phyloP scores from a whole-genome alignment of 2,888 invertebrate genomes.

The Oxytorus armatus region DNA sequence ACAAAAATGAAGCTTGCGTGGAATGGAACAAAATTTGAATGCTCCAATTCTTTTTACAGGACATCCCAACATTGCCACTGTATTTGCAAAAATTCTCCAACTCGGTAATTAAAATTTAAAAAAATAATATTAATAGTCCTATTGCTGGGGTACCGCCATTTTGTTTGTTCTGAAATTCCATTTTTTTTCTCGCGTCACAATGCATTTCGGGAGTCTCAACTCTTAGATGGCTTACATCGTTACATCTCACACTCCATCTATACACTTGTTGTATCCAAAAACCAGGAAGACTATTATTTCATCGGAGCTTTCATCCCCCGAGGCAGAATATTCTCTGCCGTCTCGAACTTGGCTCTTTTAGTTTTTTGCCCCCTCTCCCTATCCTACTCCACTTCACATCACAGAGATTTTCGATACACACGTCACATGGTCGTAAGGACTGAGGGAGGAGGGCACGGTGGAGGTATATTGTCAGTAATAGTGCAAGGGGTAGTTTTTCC shows the following conservation, averaged over 20 bases:
- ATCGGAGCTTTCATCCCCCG: slow-evolving; percentile 47
- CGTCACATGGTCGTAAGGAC: slow-evolving; percentile 13
- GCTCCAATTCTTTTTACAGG: too few relatives aligned
- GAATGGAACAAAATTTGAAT: too few relatives aligned
- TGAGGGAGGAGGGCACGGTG: background rate
- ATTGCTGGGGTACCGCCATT: too few relatives aligned
- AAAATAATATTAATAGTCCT: too few relatives aligned
- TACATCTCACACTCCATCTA: slow-evolving; percentile 31
- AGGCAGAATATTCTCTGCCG: slow-evolving; percentile 47
- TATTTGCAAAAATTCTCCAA: too few relatives aligned
- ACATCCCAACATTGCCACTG: too few relatives aligned
- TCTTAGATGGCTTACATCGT: slow-evolving; percentile 9
- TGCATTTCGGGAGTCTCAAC: background rate
- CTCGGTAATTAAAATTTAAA: too few relatives aligned
- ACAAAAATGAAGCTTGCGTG: too few relatives aligned
- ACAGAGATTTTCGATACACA: slow-evolving; percentile 57
- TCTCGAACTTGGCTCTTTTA: slow-evolving; percentile 43
- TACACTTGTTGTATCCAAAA: too few relatives aligned
- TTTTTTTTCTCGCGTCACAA: background rate
- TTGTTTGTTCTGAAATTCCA: background rate
- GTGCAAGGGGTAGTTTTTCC: slow-evolving; percentile 51
- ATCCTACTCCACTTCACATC: slow-evolving; percentile 21
- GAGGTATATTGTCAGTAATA: slow-evolving; percentile 1
- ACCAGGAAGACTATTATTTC: slow-evolving; percentile 47
- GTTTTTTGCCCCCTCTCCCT: background rate